A percentile compares a stretch with the other conserved stretches of the same genome.
These are phyloP conservation scores for Timema cristinae DNA, from an alignment of 2,888 invertebrate species.

Conservation along the genomic window DNA sequence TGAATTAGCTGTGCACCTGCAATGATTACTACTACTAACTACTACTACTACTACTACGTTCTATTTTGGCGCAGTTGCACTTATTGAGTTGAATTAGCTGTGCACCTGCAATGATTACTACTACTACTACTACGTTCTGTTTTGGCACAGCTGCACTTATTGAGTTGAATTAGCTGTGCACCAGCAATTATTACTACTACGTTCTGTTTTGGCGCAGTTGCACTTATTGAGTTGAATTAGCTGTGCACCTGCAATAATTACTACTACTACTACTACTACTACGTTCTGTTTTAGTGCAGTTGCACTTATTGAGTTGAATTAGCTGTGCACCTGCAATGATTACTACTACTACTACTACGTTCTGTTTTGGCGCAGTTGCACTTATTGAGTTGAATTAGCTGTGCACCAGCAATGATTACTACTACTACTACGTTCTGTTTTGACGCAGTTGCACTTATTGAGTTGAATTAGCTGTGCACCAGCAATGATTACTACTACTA, in stretches of 20 bases:
- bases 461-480: neutral
- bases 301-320: neutral
- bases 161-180: neutral
- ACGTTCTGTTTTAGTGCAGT: neutral
- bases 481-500: neutral
- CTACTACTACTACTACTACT: neutral
- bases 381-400: neutral
- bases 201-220: neutral
- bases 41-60: neutral
- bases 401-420: neutral
- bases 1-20: neutral
- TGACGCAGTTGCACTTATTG: neutral
- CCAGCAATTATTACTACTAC: neutral
- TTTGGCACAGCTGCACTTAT: conserved; percentile 3
- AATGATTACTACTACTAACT: too few species aligned
- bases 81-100: neutral
- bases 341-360: neutral
- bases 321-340: neutral
- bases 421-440: neutral
- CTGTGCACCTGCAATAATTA: neutral
- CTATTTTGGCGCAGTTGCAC: neutral
- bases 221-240: neutral
- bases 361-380: neutral
- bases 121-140: neutral
- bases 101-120: neutral